Evolutionary conservation across 2,888 invertebrate species (phyloP).

Genomic region (Tiliacea citrago): DNA sequence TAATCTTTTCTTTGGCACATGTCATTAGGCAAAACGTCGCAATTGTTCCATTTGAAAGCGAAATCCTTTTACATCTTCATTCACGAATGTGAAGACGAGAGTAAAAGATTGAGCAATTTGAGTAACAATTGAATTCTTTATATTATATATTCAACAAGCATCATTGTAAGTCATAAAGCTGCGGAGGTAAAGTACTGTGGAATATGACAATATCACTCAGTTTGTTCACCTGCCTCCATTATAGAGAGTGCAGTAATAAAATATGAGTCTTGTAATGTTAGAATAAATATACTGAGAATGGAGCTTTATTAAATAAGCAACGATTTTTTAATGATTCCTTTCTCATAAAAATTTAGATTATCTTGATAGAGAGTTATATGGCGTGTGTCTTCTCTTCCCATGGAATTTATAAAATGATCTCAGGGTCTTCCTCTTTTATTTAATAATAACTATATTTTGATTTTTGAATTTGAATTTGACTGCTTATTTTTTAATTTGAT

Average conservation of each 20-base stretch:
- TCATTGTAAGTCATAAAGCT: slow-evolving; percentile 45
- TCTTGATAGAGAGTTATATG: slow-evolving; percentile 19
- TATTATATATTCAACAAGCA: slow-evolving; percentile 61
- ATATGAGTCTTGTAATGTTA: slow-evolving; percentile 41
- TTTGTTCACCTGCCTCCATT: slow-evolving; percentile 52
- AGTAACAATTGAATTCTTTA: slow-evolving; percentile 68
- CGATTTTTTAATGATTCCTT: slow-evolving; percentile 20
- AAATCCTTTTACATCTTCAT: slow-evolving; percentile 74
- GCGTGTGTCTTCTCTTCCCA: slow-evolving; percentile 14
- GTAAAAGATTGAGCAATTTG: slow-evolving; percentile 70
- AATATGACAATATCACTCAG: slow-evolving; percentile 49
- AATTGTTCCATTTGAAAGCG: slow-evolving; percentile 77
- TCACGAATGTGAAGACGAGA: slow-evolving; percentile 68
- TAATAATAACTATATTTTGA: slow-evolving; percentile 8
- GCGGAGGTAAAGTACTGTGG: slow-evolving; percentile 32
- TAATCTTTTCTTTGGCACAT: slow-evolving; percentile 79
- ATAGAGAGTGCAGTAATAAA: slow-evolving; percentile 31
- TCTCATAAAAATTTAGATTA: slow-evolving; percentile 22
- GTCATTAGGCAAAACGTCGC: slow-evolving; percentile 73
- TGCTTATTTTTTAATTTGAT: too few relatives aligned
- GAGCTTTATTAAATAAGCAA: slow-evolving; percentile 30
- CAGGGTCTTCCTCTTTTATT: neutral
- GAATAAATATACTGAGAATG: slow-evolving; percentile 26
- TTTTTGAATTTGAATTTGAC: too few relatives aligned
- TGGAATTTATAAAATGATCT: slow-evolving; percentile 16